Percentiles rank a stretch among this genome's conserved stretches.
phyloP scores from a whole-genome alignment of 2,797 vertebrate genomes.

The Lepus oiostolus region DNA sequence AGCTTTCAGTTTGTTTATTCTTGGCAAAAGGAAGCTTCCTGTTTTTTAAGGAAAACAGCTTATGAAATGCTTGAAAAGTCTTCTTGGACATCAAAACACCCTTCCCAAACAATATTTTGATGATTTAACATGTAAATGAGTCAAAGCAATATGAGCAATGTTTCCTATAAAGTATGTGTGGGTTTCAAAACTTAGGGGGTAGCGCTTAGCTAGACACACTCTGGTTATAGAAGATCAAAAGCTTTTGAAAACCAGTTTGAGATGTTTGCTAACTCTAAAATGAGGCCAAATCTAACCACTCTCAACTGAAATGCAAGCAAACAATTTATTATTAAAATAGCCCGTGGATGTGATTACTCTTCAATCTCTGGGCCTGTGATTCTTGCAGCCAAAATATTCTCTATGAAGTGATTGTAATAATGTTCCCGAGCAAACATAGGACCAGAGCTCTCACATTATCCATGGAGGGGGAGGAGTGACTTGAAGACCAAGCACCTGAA shows the following conservation, averaged over 20 bases:
- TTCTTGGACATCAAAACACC: conserved; percentile 69
- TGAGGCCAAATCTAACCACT: conserved; percentile 47
- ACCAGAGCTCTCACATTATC: not conserved
- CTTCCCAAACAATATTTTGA: conserved; percentile 65
- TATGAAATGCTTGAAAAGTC: conserved; percentile 67
- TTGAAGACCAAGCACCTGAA: not conserved
- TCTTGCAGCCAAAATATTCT: conserved; percentile 27
- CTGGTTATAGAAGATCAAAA: conserved; percentile 67
- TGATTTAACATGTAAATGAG: conserved; percentile 74
- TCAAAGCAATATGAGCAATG: conserved; percentile 72
- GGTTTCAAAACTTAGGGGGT: conserved; percentile 54
- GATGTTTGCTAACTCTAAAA: conserved; percentile 64
- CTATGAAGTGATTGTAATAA: not conserved
- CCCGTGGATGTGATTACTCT: conserved; percentile 34
- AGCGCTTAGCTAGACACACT: conserved; percentile 60
- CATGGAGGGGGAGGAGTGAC: not conserved
- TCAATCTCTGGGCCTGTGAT: not conserved
- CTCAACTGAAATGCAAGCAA: conserved; percentile 62
- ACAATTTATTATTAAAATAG: conserved; percentile 75
- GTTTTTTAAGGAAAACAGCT: conserved; percentile 77
- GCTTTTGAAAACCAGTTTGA: conserved; percentile 38
- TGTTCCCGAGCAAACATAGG: not conserved
- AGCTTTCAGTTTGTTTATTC: conserved; percentile 72
- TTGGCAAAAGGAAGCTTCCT: conserved; percentile 76
- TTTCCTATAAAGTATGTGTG: conserved; percentile 73